phyloP scores from a whole-genome alignment of 2,888 invertebrate species.

The Drosophila neotestacea region DNA sequence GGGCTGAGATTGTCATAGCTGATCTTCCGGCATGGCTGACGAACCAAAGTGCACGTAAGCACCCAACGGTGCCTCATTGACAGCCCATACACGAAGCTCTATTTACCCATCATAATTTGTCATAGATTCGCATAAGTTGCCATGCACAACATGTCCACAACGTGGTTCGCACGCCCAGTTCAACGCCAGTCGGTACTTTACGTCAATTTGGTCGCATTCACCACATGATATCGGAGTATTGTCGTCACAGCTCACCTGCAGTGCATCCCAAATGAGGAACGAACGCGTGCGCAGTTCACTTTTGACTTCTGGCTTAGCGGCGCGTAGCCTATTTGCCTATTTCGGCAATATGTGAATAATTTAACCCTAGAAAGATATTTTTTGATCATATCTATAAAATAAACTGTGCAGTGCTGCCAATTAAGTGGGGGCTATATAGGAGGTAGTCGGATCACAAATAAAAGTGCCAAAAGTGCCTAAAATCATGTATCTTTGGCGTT shows the following conservation, averaged over 20 bases:
- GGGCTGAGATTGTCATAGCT: constrained; percentile 15
- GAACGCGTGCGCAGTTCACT: constrained; percentile 64
- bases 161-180: constrained; percentile 66
- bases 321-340: constrained; percentile 52
- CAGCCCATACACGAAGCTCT: constrained; percentile 43
- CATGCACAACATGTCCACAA: constrained; percentile 48
- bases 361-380: constrained; percentile 44
- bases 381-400: neutral
- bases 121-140: constrained; percentile 19
- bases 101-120: constrained; percentile 34
- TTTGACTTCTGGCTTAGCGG: constrained; percentile 29
- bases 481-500: too few species aligned
- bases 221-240: constrained; percentile 43
- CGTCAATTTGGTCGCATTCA: constrained; percentile 42
- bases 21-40: constrained; percentile 57
- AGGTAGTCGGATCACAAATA: too few species aligned
- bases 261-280: constrained; percentile 58
- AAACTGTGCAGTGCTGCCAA: neutral
- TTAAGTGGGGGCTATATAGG: too few species aligned
- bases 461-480: too few species aligned
- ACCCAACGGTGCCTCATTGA: constrained; percentile 27
- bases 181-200: neutral
- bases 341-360: neutral
- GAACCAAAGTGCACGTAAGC: constrained; percentile 54
- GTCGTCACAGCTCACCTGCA: constrained; percentile 33